These are phyloP conservation scores for Cheilosia vernalis DNA, from an alignment of 2,888 invertebrate species.

Conservation along the genomic window DNA sequence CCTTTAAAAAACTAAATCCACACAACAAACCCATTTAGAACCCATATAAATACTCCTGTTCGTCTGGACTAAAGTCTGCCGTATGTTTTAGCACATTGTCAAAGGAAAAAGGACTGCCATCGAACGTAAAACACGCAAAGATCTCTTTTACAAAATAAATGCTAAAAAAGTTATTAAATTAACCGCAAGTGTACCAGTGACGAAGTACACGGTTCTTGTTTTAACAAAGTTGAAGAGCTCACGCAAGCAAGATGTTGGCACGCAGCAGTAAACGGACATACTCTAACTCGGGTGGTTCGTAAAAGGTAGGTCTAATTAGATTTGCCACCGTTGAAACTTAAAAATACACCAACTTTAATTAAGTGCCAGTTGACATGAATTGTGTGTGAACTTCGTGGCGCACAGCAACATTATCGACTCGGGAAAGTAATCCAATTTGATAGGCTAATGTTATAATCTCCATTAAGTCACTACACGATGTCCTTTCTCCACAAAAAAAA, in stretches of 20 bases:
- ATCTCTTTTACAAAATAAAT: conserved; percentile 1
- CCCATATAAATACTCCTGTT: too few species aligned
- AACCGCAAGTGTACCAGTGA: conserved; percentile 29
- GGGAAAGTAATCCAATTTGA: neutral
- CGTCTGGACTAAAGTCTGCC: too few species aligned
- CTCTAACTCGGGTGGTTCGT: neutral
- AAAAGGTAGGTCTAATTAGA: conserved; percentile 1
- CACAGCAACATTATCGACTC: neutral
- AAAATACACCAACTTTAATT: conserved; percentile 8
- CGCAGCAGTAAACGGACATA: neutral
- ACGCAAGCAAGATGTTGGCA: conserved; percentile 20
- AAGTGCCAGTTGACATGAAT: conserved; percentile 9
- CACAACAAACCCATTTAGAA: too few species aligned
- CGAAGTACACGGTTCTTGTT: conserved; percentile 12
- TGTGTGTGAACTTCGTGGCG: neutral
- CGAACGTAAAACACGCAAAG: conserved; percentile 4
- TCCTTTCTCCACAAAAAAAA: neutral
- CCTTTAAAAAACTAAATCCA: too few species aligned
- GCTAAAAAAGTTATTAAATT: conserved; percentile 18
- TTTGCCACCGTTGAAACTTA: conserved; percentile 1
- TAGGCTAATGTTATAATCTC: too few species aligned
- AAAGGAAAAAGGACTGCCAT: too few species aligned
- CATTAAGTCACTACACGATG: too few species aligned
- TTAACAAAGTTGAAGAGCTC: conserved; percentile 3
- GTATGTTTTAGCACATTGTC: too few species aligned